Percentiles rank a stretch among this genome's conserved stretches.
phyloP scores from a whole-genome alignment of 2,888 invertebrate species.

The Acrocyrtus sp. region DNA sequence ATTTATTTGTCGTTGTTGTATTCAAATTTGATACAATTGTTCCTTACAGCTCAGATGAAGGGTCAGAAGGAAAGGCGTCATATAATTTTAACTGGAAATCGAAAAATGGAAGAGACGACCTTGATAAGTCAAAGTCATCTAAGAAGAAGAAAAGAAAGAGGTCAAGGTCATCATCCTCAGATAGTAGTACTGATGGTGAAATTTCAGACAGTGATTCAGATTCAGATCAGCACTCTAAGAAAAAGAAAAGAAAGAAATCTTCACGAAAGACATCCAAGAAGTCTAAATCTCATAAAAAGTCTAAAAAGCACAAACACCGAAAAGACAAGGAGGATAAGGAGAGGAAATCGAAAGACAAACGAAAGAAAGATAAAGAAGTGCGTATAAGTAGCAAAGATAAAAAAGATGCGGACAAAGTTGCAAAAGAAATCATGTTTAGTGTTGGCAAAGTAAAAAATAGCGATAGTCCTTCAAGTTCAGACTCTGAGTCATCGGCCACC shows the following conservation, averaged over 20 bases:
- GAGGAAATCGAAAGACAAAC: constrained; percentile 21
- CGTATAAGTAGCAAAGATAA: constrained; percentile 35
- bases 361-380: no score
- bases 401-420: constrained; percentile 53
- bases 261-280: constrained; percentile 48
- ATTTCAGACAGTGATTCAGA: constrained; percentile 36
- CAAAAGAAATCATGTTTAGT: constrained; percentile 47
- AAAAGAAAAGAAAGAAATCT: constrained; percentile 57
- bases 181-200: constrained; percentile 34
- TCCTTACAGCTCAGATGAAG: constrained; percentile 55
- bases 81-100: constrained; percentile 42
- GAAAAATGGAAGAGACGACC: constrained; percentile 12
- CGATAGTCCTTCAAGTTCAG: constrained; percentile 19
- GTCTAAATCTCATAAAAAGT: constrained; percentile 45
- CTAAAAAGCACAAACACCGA: constrained; percentile 11
- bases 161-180: constrained; percentile 20
- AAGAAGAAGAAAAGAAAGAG: constrained; percentile 49
- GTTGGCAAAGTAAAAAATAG: constrained; percentile 13
- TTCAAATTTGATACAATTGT: background rate
- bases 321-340: constrained; percentile 11
- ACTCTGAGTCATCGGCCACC: constrained; percentile 28
- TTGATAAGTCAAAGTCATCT: constrained; percentile 32
- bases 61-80: constrained; percentile 30
- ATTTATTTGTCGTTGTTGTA: constrained; percentile 1
- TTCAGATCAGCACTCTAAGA: constrained; percentile 22